A percentile compares a stretch with the other conserved stretches of the same genome.
Evolutionary conservation across 2,888 invertebrate species (phyloP).

Genomic region (Cantharis lateralis): DNA sequence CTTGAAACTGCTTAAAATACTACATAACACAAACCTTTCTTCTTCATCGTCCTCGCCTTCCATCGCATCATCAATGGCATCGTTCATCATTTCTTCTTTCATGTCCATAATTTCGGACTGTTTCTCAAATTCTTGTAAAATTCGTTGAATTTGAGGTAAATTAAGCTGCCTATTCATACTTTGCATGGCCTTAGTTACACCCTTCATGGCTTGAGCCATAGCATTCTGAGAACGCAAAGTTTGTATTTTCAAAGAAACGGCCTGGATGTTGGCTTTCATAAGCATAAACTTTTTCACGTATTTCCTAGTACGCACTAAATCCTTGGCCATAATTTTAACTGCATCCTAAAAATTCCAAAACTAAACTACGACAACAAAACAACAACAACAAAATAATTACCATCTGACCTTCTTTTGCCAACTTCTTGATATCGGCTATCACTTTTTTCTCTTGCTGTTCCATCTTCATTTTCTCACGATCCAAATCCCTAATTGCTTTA

Average conservation of each 20-base stretch:
- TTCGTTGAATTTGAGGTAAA: constrained; percentile 98
- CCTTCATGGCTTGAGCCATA: constrained; percentile 99
- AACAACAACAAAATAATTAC: constrained; percentile 56
- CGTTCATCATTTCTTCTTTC: constrained; percentile 99
- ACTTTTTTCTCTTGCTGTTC: constrained; percentile 99
- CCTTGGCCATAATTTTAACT: constrained; percentile 99
- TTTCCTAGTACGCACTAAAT: constrained; percentile 91
- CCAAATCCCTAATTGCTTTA: constrained; percentile 97
- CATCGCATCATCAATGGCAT: constrained; percentile 99
- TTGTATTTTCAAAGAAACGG: constrained; percentile 95
- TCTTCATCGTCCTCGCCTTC: constrained; percentile 98
- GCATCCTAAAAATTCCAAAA: constrained; percentile 76
- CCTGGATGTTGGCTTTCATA: constrained; percentile 99
- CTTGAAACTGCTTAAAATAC: neutral
- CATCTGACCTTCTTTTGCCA: constrained; percentile 99
- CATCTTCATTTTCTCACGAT: constrained; percentile 92
- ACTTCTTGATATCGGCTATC: constrained; percentile 96
- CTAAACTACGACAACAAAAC: neutral
- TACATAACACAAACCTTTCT: constrained; percentile 71
- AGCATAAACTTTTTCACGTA: constrained; percentile 98
- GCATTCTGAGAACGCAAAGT: constrained; percentile 97
- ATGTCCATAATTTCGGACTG: constrained; percentile 99
- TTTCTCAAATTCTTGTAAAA: constrained; percentile 96
- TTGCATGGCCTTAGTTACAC: constrained; percentile 97
- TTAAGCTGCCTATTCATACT: constrained; percentile 97